Evolutionary conservation across 2,888 invertebrate genomes (phyloP).

Genomic region (Fragum fragum): DNA sequence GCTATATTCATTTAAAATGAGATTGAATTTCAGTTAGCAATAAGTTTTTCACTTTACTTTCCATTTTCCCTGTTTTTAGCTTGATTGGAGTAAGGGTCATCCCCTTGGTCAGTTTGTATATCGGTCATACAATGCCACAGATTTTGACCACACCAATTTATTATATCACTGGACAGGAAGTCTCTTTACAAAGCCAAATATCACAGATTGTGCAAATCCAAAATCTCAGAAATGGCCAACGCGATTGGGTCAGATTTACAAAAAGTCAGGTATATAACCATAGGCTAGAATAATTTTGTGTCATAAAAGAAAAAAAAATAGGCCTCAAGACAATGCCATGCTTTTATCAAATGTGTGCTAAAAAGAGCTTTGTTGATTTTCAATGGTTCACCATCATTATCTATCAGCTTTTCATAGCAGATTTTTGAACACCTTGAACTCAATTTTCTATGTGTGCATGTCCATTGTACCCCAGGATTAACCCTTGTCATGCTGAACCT

Average conservation of each 20-base stretch:
- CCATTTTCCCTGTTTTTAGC: conserved; percentile 45
- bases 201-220: conserved; percentile 79
- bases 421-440: too few relatives aligned
- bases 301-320: background rate
- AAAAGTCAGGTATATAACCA: conserved; percentile 56
- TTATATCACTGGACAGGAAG: conserved; percentile 73
- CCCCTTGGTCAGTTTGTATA: conserved; percentile 79
- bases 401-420: too few relatives aligned
- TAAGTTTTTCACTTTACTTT: too few relatives aligned
- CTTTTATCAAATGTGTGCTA: too few relatives aligned
- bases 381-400: too few relatives aligned
- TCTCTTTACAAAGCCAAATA: conserved; percentile 78
- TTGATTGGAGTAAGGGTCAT: conserved; percentile 66
- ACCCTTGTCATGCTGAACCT: too few relatives aligned
- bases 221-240: conserved; percentile 77
- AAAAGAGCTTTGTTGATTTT: too few relatives aligned
- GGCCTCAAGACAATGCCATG: background rate
- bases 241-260: conserved; percentile 63
- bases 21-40: too few relatives aligned
- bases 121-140: conserved; percentile 80
- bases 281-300: background rate
- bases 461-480: too few relatives aligned
- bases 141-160: conserved; percentile 78
- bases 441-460: too few relatives aligned
- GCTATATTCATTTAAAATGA: too few relatives aligned